Evolutionary conservation across 2,797 vertebrate species (phyloP), one percentile per base, ranked within the genome.

Genomic region (Cirrhinus mrigala): DNA sequence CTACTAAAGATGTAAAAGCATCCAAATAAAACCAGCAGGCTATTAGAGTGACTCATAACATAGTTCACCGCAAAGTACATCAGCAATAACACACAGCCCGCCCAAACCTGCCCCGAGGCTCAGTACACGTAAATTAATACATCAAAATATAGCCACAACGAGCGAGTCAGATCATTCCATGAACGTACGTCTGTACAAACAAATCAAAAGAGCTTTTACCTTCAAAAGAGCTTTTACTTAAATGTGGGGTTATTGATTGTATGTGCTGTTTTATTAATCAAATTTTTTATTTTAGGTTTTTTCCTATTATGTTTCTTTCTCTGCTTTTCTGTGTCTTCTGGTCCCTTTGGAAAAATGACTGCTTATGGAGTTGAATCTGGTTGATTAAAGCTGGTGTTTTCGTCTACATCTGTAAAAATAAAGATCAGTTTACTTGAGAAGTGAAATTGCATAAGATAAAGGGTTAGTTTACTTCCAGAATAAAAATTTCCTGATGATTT

Each of bases 1-100:
- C 73, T 48, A 75, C 79, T 84, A 75, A 86, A 82, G 73, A 85
- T 82, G 83, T 88, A 80, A 86, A 88, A 75, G 46, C 82, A 52
- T 84, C 81, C 79, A 88, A 88, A 88, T 85, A 86, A 89, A 86
- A 80, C 62, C 84, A 85, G 79, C 71, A 82, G 68, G 88, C 82
- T 84, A 86, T 90, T 87, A 87, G 84, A 77, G 58, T 80, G 70
- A 83, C 86, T 86, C 82, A 83, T 81, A 79, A 85, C 85, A 77
- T 69, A 76, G 70, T 79, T 85, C 77, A 81, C 33, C 68, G 62
- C 81, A 86, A 81, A 84, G 85, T 85, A 73, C 77, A 50, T 82
- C 82, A 79, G 85, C 78, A 66, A 83, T 81, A 87, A 48, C 78
- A 83, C 81, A 68, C 48, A 24, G 62, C 54, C 15, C 69, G 60